These are phyloP conservation scores for Myrmecophaga tridactyla DNA, from an alignment of 2,113 vertebrate genomes.

Conservation along the genomic window DNA sequence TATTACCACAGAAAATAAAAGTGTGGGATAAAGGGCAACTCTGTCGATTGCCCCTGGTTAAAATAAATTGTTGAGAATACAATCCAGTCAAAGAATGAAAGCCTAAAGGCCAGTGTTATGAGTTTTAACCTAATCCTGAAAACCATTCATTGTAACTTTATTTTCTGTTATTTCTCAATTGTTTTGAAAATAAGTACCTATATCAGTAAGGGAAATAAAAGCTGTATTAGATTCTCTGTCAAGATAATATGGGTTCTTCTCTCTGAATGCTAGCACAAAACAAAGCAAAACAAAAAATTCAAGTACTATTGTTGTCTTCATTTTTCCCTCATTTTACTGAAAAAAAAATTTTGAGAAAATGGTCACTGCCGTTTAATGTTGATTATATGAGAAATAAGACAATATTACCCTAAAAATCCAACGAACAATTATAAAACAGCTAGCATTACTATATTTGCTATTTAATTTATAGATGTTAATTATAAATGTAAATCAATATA, in stretches of 20 bases:
- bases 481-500: constrained; percentile 55
- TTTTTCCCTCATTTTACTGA: background rate
- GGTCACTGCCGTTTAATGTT: constrained; percentile 5
- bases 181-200: constrained; percentile 42
- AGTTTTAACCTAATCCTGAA: constrained; percentile 50
- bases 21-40: constrained; percentile 22
- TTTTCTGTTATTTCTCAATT: constrained; percentile 49
- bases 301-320: background rate
- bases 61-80: constrained; percentile 38
- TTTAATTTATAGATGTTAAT: constrained; percentile 42
- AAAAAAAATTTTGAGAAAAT: constrained; percentile 28
- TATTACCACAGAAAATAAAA: constrained; percentile 62
- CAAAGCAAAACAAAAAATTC: constrained; percentile 7
- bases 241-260: background rate
- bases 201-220: constrained; percentile 1
- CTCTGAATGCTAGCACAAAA: background rate
- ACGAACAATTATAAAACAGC: constrained; percentile 20
- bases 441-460: constrained; percentile 15
- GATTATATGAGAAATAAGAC: constrained; percentile 46
- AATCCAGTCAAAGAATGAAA: constrained; percentile 4
- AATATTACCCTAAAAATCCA: constrained; percentile 1
- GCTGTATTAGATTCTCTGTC: background rate
- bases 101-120: constrained; percentile 24
- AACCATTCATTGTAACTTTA: constrained; percentile 31
- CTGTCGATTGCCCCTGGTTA: constrained; percentile 14